These are phyloP conservation scores for Eptatretus atami DNA, from an alignment of 2,797 vertebrate species.

Conservation along the genomic window DNA sequence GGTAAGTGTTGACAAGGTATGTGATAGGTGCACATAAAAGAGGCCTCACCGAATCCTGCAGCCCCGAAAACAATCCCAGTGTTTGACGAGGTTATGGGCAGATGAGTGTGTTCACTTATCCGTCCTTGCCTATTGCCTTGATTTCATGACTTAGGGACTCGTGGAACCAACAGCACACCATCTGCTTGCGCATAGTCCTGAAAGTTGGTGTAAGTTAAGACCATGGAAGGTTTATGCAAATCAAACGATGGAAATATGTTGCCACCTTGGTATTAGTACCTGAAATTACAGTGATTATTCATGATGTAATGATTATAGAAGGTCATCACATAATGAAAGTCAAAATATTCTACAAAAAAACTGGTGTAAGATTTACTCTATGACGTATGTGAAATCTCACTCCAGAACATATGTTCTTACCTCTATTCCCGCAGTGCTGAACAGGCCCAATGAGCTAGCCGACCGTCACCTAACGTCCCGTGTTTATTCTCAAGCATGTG, in stretches of 20 bases:
- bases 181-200: slow-evolving; percentile 28
- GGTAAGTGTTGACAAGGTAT: background rate
- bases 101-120: slow-evolving; percentile 20
- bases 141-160: slow-evolving; percentile 21
- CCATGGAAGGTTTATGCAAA: no score
- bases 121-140: slow-evolving; percentile 12
- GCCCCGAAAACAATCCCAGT: slow-evolving; percentile 19
- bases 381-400: background rate
- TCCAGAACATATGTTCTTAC: slow-evolving; percentile 10
- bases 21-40: background rate
- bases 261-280: no score
- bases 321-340: no score
- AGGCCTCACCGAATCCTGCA: slow-evolving; percentile 16
- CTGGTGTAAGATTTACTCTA: no score
- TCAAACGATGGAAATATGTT: no score
- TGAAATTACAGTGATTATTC: no score
- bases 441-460: slow-evolving; percentile 18
- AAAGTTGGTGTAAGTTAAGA: background rate
- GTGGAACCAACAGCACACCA: slow-evolving; percentile 20
- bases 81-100: slow-evolving; percentile 22
- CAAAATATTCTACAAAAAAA: no score
- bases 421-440: slow-evolving; percentile 18
- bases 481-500: slow-evolving; percentile 15
- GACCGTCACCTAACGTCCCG: slow-evolving; percentile 14
- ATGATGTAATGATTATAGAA: no score